Conservation (phyloP, 2,888 invertebrate species). For the Dusona sp. region DNA sequence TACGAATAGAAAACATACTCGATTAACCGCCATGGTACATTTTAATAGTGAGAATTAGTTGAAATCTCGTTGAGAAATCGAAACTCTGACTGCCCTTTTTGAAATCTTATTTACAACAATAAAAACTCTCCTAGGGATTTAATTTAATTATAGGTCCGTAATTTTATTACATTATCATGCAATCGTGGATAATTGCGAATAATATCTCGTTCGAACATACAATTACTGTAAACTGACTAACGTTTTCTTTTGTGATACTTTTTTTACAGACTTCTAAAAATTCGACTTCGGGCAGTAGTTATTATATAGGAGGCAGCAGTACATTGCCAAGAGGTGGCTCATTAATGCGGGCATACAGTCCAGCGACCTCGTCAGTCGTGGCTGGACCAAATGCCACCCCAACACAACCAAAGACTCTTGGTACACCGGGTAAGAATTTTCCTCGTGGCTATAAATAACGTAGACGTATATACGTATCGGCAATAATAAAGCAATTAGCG, state of each 20-base stretch:
- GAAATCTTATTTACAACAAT: no score
- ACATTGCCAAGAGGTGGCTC: constrained; percentile 89
- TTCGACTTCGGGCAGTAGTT: constrained; percentile 86
- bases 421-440: constrained; percentile 79
- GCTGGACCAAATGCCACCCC: constrained; percentile 79
- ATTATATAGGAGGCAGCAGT: constrained; percentile 90
- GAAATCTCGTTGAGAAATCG: neutral
- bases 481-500: neutral
- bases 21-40: neutral
- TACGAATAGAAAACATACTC: neutral
- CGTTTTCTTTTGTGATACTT: constrained; percentile 11
- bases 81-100: no score
- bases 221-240: neutral
- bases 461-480: neutral
- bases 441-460: constrained; percentile 3
- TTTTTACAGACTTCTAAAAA: constrained; percentile 86
- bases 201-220: neutral
- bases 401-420: constrained; percentile 79
- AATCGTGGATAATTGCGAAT: no score
- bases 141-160: no score
- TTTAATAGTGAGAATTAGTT: neutral
- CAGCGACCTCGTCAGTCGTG: constrained; percentile 85
- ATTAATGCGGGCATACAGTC: constrained; percentile 89
- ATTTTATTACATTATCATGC: no score
- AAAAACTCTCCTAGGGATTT: neutral